These are phyloP conservation scores for Notoglanidium macrostoma DNA, from an alignment of 2,797 vertebrate genomes.

Conservation along the genomic window DNA sequence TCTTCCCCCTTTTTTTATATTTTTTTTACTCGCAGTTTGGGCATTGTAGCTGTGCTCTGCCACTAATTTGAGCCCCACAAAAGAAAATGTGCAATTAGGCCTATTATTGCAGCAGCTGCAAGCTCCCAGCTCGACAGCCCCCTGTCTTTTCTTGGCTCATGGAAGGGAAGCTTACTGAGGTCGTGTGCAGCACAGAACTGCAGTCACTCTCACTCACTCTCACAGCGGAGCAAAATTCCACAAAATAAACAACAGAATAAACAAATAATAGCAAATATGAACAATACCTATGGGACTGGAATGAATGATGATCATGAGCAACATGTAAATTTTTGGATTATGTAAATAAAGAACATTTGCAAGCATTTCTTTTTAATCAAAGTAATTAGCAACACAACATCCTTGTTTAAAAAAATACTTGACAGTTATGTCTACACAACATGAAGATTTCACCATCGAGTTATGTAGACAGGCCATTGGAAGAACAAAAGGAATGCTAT, in stretches of 20 bases:
- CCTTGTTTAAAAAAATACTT: neutral
- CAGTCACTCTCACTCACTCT: conserved; percentile 58
- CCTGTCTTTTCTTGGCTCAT: conserved; percentile 65
- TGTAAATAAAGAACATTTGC: conserved; percentile 16
- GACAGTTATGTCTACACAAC: neutral
- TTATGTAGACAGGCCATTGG: conserved; percentile 52
- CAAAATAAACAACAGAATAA: conserved; percentile 60
- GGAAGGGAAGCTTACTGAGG: conserved; percentile 49
- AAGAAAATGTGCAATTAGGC: conserved; percentile 94
- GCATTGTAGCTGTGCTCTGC: conserved; percentile 89
- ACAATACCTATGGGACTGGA: neutral
- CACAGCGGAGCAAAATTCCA: conserved; percentile 57
- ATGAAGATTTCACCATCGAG: conserved; percentile 10
- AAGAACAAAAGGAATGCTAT: conserved; percentile 57
- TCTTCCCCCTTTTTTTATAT: conserved; percentile 37
- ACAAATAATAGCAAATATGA: conserved; percentile 1
- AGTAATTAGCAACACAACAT: neutral
- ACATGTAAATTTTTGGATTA: neutral
- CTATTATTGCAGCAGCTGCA: conserved; percentile 96
- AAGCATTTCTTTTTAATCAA: conserved; percentile 8
- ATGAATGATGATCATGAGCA: conserved; percentile 5
- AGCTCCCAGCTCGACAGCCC: conserved; percentile 80
- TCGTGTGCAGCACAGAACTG: conserved; percentile 45
- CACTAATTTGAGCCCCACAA: conserved; percentile 91
- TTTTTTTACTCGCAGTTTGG: conserved; percentile 79